Evolutionary conservation across 2,888 invertebrate species (phyloP).

Genomic region (Xanthorhoe spadicearia): DNA sequence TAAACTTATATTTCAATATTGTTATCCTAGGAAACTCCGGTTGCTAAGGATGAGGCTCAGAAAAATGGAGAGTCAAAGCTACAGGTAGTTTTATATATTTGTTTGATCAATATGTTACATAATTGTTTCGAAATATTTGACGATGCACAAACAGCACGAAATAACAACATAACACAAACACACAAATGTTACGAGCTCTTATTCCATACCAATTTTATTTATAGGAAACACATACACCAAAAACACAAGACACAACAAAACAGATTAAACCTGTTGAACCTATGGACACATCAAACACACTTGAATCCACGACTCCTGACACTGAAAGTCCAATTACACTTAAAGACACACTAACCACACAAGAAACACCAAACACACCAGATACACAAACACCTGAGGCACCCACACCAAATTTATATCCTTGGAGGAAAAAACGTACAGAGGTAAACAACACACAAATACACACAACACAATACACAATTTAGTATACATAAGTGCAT

Average conservation of each 20-base stretch:
- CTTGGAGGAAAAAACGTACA: conserved; percentile 54
- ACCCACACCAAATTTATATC: conserved; percentile 49
- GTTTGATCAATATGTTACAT: background rate
- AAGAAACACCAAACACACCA: conserved; percentile 8
- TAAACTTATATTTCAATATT: conserved; percentile 5
- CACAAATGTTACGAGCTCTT: background rate
- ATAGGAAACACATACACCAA: conserved; percentile 13
- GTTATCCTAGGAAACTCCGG: conserved; percentile 36
- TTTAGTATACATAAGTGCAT: conserved; percentile 19
- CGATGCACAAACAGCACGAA: conserved; percentile 55
- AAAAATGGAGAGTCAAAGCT: conserved; percentile 24
- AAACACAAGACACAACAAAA: conserved; percentile 5
- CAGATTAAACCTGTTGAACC: background rate
- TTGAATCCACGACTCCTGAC: background rate
- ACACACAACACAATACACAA: conserved; percentile 23
- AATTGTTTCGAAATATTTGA: conserved; percentile 34
- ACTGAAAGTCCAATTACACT: background rate
- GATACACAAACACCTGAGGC: conserved; percentile 44
- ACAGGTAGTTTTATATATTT: background rate
- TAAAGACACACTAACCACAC: background rate
- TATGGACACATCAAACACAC: background rate
- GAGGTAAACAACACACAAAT: conserved; percentile 42
- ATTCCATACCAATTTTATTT: conserved; percentile 18
- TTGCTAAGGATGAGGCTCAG: conserved; percentile 29
- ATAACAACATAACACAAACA: conserved; percentile 56